Conservation (phyloP, 2,797 vertebrate species). For the Argya squamiceps region DNA sequence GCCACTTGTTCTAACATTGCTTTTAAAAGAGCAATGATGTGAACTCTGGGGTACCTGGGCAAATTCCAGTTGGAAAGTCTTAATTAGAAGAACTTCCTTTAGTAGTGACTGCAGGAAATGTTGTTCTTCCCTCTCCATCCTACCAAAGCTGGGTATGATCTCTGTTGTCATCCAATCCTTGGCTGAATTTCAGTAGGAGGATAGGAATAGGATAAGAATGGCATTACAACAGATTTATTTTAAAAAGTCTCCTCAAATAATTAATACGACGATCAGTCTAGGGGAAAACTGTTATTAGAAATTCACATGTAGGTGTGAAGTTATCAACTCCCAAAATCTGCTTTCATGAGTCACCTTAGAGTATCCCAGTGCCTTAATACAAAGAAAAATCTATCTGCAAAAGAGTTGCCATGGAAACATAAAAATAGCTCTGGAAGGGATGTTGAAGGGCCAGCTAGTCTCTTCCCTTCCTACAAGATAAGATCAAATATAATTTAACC, state of each 20-base stretch:
- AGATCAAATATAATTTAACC: slow-evolving; percentile 41
- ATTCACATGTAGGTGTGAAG: not conserved
- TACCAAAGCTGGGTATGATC: not conserved
- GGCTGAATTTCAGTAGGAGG: not conserved
- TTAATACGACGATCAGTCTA: not conserved
- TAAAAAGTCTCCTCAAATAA: not conserved
- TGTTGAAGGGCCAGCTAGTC: slow-evolving; percentile 33
- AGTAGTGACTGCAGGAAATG: not conserved
- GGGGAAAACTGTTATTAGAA: not conserved
- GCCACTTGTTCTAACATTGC: not conserved
- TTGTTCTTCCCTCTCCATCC: not conserved
- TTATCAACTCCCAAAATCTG: not conserved
- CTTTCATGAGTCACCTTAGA: slow-evolving; percentile 8
- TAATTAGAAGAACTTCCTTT: slow-evolving; percentile 20
- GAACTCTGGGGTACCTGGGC: not conserved
- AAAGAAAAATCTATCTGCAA: slow-evolving; percentile 3
- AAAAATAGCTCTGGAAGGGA: slow-evolving; percentile 56
- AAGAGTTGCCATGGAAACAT: slow-evolving; percentile 53
- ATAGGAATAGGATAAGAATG: not conserved
- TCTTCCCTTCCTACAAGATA: slow-evolving; percentile 27
- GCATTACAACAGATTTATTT: not conserved
- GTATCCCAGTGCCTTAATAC: not conserved
- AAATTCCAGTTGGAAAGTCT: slow-evolving; percentile 18
- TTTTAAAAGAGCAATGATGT: not conserved
- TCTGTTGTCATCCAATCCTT: not conserved